phyloP scores from a whole-genome alignment of 2,888 invertebrate species.

The Ptychoptera albimana region DNA sequence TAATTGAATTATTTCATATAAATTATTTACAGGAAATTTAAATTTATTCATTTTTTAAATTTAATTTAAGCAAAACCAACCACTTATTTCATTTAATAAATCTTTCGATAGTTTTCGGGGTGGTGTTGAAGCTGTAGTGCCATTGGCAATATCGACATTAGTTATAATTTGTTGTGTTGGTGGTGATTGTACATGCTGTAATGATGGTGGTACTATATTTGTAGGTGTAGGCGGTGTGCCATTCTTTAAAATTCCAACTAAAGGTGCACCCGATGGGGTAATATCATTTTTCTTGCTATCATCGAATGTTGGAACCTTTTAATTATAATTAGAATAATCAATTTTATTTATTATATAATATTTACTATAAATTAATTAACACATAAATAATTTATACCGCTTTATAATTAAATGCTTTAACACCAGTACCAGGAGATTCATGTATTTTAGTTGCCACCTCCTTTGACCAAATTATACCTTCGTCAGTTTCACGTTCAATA shows the following conservation, averaged over 20 bases:
- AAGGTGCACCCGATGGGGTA: constrained; percentile 15
- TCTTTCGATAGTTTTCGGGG: no score
- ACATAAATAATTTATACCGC: constrained; percentile 27
- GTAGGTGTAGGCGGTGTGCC: constrained; percentile 18
- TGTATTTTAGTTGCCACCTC: constrained; percentile 54
- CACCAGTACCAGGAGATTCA: constrained; percentile 35
- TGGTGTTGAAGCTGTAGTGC: no score
- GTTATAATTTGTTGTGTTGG: background rate
- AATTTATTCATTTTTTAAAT: no score
- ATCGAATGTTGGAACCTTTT: background rate
- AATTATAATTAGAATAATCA: constrained; percentile 12
- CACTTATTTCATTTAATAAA: no score
- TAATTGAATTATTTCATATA: no score
- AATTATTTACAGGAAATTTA: no score
- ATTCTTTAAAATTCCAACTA: constrained; percentile 29
- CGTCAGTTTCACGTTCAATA: constrained; percentile 60
- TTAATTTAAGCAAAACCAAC: no score
- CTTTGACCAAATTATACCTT: constrained; percentile 54
- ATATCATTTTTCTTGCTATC: constrained; percentile 23
- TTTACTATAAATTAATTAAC: no score
- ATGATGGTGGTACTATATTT: constrained; percentile 11
- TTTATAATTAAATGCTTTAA: constrained; percentile 32
- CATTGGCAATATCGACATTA: no score
- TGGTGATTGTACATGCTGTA: constrained; percentile 6
- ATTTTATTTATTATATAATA: constrained; percentile 5